Conservation (phyloP, 1,140 invertebrate genomes). For the Grapholita molesta region DNA sequence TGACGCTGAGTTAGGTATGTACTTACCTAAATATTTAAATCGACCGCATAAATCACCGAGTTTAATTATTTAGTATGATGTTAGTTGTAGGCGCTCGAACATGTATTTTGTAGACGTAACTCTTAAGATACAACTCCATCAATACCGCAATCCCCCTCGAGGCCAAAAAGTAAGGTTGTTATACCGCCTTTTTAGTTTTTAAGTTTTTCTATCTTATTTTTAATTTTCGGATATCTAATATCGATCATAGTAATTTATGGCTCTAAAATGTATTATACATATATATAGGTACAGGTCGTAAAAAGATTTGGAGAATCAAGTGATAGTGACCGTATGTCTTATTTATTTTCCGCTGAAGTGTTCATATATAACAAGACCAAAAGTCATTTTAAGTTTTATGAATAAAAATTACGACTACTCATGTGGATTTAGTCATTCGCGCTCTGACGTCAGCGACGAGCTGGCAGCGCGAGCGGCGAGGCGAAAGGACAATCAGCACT, state of each 20-base stretch:
- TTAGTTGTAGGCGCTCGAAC: conserved; percentile 11
- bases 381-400: too few species aligned
- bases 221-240: conserved; percentile 20
- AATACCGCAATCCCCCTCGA: conserved; percentile 18
- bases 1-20: conserved; percentile 17
- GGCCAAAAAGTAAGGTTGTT: conserved; percentile 24
- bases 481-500: too few species aligned
- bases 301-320: neutral
- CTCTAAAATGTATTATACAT: neutral
- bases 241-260: conserved; percentile 2
- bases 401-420: too few species aligned
- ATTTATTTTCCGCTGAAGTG: neutral
- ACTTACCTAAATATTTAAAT: neutral
- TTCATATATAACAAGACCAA: too few species aligned
- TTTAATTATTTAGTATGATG: conserved; percentile 1
- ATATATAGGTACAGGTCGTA: too few species aligned
- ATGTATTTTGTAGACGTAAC: neutral
- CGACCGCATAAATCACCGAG: neutral
- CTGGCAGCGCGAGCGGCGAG: too few species aligned
- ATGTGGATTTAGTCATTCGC: too few species aligned
- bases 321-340: neutral
- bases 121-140: conserved; percentile 4
- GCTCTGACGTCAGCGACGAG: too few species aligned
- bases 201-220: conserved; percentile 20
- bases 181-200: conserved; percentile 27